Base-by-base conservation (phyloP, 2,113 vertebrate species). In the Echinops telfairi region DNA sequence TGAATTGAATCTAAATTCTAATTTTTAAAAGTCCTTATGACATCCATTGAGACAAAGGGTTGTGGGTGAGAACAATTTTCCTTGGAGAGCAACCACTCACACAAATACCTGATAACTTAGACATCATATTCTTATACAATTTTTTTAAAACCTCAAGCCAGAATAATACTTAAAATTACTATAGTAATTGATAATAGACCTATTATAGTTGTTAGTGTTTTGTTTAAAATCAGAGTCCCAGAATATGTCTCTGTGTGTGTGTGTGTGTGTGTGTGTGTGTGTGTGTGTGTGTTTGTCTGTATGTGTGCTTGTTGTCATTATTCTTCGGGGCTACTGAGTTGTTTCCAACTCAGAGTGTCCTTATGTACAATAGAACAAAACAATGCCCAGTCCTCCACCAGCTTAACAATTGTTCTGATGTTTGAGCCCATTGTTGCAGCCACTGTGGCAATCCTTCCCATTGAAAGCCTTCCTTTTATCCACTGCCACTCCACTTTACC, bases 1-100 rank as follows among this genome's bases (percentile, higher is more conserved):
- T 88, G 92, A 64, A 93, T 91, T 83, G 38, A 88, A 91, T 96
- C 70, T 88, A 93, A 94, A 91, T 92, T 93, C 68, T 70, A 80
- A 71, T 92, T 89, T 97, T 91, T 79, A 76, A 96, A 92, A 96
- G 64, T 64, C 27, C 31, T 22, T 31, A 38, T 19, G 23, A 84
- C n/a, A 86, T 66, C 83, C 29, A 62, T 23, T 89, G 53, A 90
- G 57, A 93, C 33, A 90, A 92, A 64, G 27, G 29, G 38, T 86
- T 83, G 31, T 19, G 22, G 23, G 36, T 71, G 11, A 76, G 58
- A 95, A 93, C 14, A 78, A 47, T 90, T 91, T 77, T 36, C 25
- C 29, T 3, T 12, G 33, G 78, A 90, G 93, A 25, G 15, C 15
- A 81, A 38, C n/a, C 76, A 86, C 70, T 33, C 76, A 87, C n/a